A percentile compares a stretch with the other conserved stretches of the same genome.
Evolutionary conservation across 2,113 vertebrate genomes (phyloP).

Genomic region (Chamaetylas fuelleborni): DNA sequence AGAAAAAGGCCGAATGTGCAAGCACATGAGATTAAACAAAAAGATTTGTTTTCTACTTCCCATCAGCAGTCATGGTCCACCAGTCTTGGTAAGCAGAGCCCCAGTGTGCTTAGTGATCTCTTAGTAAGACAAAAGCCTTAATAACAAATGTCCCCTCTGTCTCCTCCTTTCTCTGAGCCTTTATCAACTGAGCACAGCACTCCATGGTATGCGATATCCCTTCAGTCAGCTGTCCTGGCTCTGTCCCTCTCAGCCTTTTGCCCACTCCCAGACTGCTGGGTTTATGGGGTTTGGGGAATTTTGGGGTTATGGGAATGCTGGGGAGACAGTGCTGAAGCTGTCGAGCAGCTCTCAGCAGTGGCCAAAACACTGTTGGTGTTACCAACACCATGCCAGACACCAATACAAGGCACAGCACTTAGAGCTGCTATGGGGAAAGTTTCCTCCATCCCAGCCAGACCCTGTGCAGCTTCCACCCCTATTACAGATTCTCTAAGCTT

Average conservation of each 20-base stretch:
- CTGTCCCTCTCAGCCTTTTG: background rate
- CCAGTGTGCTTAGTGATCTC: background rate
- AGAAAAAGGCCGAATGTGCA: background rate
- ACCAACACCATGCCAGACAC: background rate
- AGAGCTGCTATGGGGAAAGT: background rate
- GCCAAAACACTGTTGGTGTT: background rate
- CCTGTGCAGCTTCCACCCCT: background rate
- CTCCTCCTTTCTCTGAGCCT: background rate
- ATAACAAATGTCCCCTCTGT: background rate
- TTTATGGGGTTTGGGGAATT: background rate
- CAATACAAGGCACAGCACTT: too few relatives aligned
- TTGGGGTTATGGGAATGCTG: background rate
- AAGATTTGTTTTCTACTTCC: background rate
- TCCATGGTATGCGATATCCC: too few relatives aligned
- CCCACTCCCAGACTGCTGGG: too few relatives aligned
- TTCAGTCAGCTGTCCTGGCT: background rate
- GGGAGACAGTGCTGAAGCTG: background rate
- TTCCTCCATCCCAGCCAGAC: background rate
- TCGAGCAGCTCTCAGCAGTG: background rate
- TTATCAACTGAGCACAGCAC: rapidly evolving
- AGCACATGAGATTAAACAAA: background rate
- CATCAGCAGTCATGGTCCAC: background rate
- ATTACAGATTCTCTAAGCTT: background rate
- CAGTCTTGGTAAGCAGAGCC: background rate
- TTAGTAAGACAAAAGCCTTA: background rate